phyloP scores from a whole-genome alignment of 2,113 vertebrate genomes.

The Brienomyrus brachyistius region DNA sequence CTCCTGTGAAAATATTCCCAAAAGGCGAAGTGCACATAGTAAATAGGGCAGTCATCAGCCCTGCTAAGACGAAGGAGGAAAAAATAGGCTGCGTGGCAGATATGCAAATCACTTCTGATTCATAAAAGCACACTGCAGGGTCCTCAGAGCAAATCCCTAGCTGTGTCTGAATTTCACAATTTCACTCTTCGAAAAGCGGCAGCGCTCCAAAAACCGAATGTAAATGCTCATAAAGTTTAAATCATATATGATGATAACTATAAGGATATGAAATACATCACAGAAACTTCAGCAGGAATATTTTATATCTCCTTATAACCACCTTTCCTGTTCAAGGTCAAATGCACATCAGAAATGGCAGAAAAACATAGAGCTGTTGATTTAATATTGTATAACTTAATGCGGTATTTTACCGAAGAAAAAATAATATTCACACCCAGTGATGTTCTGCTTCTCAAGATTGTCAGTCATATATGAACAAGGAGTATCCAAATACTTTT shows the following conservation, averaged over 20 bases:
- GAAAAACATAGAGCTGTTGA: too few species aligned
- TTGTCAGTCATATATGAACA: neutral
- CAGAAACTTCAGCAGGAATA: neutral
- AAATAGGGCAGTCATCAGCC: slow-evolving; percentile 15
- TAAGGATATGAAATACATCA: neutral
- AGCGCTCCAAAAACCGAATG: neutral
- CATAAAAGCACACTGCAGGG: slow-evolving; percentile 8
- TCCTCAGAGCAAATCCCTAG: neutral
- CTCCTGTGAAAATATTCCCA: slow-evolving; percentile 14
- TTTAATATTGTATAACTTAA: too few species aligned
- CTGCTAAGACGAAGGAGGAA: neutral
- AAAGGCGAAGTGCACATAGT: neutral
- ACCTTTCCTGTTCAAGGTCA: too few species aligned
- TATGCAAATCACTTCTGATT: slow-evolving; percentile 17
- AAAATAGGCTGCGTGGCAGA: slow-evolving; percentile 4
- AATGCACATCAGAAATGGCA: too few species aligned
- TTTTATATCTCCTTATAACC: neutral
- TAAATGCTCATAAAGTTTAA: slow-evolving; percentile 11
- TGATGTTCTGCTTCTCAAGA: neutral
- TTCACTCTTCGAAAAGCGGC: slow-evolving; percentile 3
- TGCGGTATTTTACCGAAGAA: too few species aligned
- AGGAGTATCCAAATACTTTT: neutral
- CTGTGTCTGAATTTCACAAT: neutral
- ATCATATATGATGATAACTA: neutral
- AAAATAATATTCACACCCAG: neutral